Evolutionary conservation across 2,797 vertebrate species (phyloP), one percentile per base, ranked within the genome.

Genomic region (Eulemur rubriventer): DNA sequence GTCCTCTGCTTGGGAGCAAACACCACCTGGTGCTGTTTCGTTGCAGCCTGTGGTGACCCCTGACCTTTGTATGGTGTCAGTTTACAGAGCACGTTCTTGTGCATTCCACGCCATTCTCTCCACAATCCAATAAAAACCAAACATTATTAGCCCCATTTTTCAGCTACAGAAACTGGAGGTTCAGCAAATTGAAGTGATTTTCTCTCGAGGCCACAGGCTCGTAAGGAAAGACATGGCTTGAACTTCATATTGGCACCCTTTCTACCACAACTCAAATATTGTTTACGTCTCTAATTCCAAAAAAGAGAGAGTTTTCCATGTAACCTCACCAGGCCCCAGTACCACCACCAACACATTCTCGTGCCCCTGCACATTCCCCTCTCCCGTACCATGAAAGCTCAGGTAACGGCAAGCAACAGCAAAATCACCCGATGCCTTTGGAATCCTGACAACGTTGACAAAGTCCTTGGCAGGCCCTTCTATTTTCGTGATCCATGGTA

Each of bases 401-500:
- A 75, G 80, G 80, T n/a, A 22, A 17, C 79, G 8, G 61, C 20
- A 67, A 78, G 94, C 70, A 97, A 30, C 95, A 67, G 94, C 96
- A 94, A 94, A 94, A 97, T 95, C 92, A 73, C 17, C 80, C 13
- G 0, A 38, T 59, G 88, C 89, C 94, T 69, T 81, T 97, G 93
- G 92, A 67, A 93, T 93, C 94, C 91, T 98, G 96, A 96, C 96
- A 97, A 46, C 13, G 14, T 12, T 46, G 46, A 92, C 97, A 94
- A 89, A 95, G 80, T 92, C 93, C 79, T 59, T 96, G 96, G 96
- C 85, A 96, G 94, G 63, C 70, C 85, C 38, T 95, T 96, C 90
- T 81, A 0, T 97, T 97, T 97, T 96, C 35, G 30, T 93, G 91
- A 98, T 97, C 97, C 97, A 33, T 93, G 78, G 73, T 46, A 63